Base-by-base conservation (phyloP, 2,888 invertebrate genomes). In the Tachina grossa region DNA sequence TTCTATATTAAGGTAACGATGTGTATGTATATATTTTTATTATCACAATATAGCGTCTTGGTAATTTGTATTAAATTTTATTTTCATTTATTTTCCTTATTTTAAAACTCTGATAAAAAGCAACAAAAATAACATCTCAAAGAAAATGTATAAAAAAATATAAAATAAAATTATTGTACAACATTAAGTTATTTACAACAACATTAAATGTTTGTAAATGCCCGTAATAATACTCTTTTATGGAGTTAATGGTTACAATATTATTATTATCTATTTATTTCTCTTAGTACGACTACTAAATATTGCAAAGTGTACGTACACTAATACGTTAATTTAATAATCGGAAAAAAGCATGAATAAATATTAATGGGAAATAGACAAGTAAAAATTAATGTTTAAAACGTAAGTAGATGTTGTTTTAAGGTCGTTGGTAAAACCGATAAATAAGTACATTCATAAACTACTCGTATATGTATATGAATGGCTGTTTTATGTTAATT, bases 381-480 rank as follows among this genome's bases (percentile, higher is more conserved):
- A 59, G 9, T n/a, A 31, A 19, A 6, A 22, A 31, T 19, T 19
- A 55, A 11, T 47, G 11, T 22, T n/a, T 77, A 11, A 53, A 65
- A 45, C 10, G 10, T 41, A 61, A 63, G 45, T 59, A 13, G 39
- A 16, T 55, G 66, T 53, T 74, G 80, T 41, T 66, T 83, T 66
- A 78, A 83, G 83, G 83, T 83, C 83, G 77, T 83, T 83, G 83
- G 66, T 51, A 53, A 68, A 69, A 45, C 75, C 75, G 75, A 81
- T 81, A 78, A 83, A 83, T 74, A 71, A 71, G 41, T 65, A 82
- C 53, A 76, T 55, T 63, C 22, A 82, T 71, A 82, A 82, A 69
- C 69, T 65, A 72, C 31, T 5, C 5, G 47, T 45, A 65, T 22
- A 22, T 22, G 31, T 31, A 31, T 31, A 9, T 16, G 41, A n/a